Evolutionary conservation across 2,797 vertebrate genomes (phyloP).

Genomic region (Hemibagrus guttatus): DNA sequence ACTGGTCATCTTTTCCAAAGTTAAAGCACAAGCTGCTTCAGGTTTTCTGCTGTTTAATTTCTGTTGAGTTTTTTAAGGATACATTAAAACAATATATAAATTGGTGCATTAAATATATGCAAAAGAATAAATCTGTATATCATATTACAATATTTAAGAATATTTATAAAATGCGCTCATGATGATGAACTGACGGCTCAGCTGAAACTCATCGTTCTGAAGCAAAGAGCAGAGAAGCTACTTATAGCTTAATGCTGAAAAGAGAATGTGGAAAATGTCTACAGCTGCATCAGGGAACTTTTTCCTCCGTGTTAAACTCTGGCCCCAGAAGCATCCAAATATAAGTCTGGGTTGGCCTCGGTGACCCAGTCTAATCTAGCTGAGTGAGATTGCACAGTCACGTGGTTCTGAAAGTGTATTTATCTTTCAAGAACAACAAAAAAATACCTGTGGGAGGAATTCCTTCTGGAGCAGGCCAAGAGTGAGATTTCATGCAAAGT

Average conservation of each 20-base stretch:
- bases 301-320: not conserved
- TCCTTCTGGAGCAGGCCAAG: not conserved
- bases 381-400: constrained; percentile 4
- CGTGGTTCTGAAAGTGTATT: not conserved
- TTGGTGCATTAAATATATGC: not conserved
- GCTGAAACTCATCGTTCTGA: not conserved
- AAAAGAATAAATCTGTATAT: not conserved
- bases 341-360: not conserved
- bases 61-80: not conserved
- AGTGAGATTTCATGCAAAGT: not conserved
- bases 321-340: not conserved
- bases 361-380: not conserved
- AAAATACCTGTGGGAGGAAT: constrained; percentile 1
- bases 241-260: not conserved
- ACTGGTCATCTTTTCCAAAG: not conserved
- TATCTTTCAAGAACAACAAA: constrained; percentile 4
- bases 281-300: not conserved
- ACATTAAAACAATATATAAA: not conserved
- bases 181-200: not conserved
- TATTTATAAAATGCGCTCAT: not conserved
- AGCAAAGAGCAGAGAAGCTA: not conserved
- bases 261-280: not conserved
- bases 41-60: not conserved
- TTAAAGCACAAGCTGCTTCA: not conserved
- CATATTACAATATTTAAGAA: not conserved